phyloP scores from a whole-genome alignment of 2,797 vertebrate species.

The Characodon lateralis region DNA sequence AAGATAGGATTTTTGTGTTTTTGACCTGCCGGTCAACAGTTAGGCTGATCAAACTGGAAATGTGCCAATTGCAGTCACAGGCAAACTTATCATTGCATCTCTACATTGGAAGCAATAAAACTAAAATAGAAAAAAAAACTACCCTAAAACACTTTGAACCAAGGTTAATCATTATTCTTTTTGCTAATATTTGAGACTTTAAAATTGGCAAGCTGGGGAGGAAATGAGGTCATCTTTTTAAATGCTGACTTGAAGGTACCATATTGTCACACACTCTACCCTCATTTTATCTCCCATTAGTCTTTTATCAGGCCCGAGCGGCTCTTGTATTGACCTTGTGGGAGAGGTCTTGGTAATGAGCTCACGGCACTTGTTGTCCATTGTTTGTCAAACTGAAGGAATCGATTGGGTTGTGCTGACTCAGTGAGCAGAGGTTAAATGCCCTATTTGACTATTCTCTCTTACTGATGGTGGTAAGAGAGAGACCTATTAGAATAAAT shows the following conservation, averaged over 20 bases:
- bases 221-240: slow-evolving; percentile 51
- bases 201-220: slow-evolving; percentile 8
- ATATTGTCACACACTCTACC: slow-evolving; percentile 33
- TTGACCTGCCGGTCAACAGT: background rate
- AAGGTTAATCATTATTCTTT: background rate
- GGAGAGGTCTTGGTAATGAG: slow-evolving; percentile 59
- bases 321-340: slow-evolving; percentile 74
- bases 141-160: background rate
- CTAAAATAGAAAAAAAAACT: background rate
- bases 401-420: slow-evolving; percentile 68
- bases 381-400: slow-evolving; percentile 67
- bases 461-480: slow-evolving; percentile 49
- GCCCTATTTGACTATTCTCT: slow-evolving; percentile 63
- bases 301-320: slow-evolving; percentile 66
- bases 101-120: slow-evolving; percentile 14
- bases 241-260: slow-evolving; percentile 45
- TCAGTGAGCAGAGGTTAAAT: slow-evolving; percentile 73
- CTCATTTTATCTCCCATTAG: slow-evolving; percentile 54
- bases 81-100: too few species aligned
- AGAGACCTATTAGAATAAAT: slow-evolving; percentile 70
- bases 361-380: slow-evolving; percentile 42
- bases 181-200: slow-evolving; percentile 4
- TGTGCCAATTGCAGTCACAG: too few species aligned
- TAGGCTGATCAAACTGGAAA: too few species aligned
- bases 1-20: background rate